Evolutionary conservation across 2,113 vertebrate species (phyloP).

Genomic region (Saccopteryx bilineata): DNA sequence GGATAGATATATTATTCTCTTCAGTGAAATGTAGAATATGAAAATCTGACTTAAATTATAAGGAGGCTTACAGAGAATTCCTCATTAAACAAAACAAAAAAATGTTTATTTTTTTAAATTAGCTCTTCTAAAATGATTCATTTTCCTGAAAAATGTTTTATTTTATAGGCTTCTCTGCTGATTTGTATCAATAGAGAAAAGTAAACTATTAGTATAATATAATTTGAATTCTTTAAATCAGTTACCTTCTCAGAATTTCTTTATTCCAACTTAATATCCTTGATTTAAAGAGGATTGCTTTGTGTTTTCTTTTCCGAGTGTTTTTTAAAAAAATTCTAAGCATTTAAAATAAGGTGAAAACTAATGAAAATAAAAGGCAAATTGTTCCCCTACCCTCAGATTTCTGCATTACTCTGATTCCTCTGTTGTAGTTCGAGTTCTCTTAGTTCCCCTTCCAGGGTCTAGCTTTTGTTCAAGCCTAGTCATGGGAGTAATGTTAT

Average conservation of each 20-base stretch:
- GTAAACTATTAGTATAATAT: neutral
- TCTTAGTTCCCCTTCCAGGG: conserved; percentile 73
- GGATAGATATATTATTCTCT: neutral
- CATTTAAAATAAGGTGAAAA: conserved; percentile 33
- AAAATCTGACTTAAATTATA: conserved; percentile 60
- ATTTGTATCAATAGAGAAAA: conserved; percentile 43
- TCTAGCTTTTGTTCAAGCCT: conserved; percentile 84
- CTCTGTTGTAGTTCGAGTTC: conserved; percentile 19
- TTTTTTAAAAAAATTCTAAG: neutral
- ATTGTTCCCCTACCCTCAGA: neutral
- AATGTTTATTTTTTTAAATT: conserved; percentile 26
- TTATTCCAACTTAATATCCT: conserved; percentile 31
- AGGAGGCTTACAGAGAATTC: conserved; percentile 46
- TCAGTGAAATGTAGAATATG: conserved; percentile 3
- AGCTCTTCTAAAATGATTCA: conserved; percentile 51
- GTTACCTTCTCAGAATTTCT: conserved; percentile 50
- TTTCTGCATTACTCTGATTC: conserved; percentile 56
- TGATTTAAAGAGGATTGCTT: conserved; percentile 45
- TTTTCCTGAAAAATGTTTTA: conserved; percentile 32
- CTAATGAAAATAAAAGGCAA: conserved; percentile 55
- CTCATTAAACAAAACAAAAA: conserved; percentile 34
- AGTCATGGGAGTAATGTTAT: conserved; percentile 87
- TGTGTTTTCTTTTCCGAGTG: conserved; percentile 40
- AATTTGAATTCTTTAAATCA: conserved; percentile 62
- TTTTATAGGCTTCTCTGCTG: neutral